Conservation (phyloP, 2,888 invertebrate species). For the Hedychridium roseum region DNA sequence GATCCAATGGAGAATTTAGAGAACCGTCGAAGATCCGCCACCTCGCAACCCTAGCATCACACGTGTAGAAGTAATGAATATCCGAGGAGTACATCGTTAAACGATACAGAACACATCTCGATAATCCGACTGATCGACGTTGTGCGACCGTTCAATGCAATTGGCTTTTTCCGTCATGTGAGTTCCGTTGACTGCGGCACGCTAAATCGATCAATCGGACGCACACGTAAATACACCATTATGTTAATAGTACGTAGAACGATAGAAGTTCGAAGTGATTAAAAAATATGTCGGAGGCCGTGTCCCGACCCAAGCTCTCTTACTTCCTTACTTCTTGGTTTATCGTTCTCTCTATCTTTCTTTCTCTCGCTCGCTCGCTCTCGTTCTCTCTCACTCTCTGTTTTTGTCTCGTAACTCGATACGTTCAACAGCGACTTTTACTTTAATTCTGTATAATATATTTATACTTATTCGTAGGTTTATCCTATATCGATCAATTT, state of each 20-base stretch:
- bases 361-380: not conserved
- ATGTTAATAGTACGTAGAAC: constrained; percentile 48
- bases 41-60: constrained; percentile 34
- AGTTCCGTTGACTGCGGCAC: not conserved
- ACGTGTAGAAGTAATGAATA: constrained; percentile 40
- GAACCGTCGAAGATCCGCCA: constrained; percentile 31
- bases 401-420: constrained; percentile 21
- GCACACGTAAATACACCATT: constrained; percentile 35
- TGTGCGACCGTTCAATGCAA: constrained; percentile 14
- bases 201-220: constrained; percentile 32
- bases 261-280: constrained; percentile 53
- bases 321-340: constrained; percentile 48
- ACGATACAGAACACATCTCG: constrained; percentile 46
- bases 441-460: constrained; percentile 49
- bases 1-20: no score
- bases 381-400: constrained; percentile 6
- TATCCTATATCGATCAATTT: constrained; percentile 45
- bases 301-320: constrained; percentile 54
- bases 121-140: constrained; percentile 30
- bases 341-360: constrained; percentile 15
- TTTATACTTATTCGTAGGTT: constrained; percentile 45
- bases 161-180: not conserved
- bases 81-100: constrained; percentile 39
- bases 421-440: constrained; percentile 47
- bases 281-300: constrained; percentile 59